Percentiles rank a stretch among this genome's conserved stretches.
phyloP scores from a whole-genome alignment of 2,888 invertebrate species.

The Masnerella sp. region DNA sequence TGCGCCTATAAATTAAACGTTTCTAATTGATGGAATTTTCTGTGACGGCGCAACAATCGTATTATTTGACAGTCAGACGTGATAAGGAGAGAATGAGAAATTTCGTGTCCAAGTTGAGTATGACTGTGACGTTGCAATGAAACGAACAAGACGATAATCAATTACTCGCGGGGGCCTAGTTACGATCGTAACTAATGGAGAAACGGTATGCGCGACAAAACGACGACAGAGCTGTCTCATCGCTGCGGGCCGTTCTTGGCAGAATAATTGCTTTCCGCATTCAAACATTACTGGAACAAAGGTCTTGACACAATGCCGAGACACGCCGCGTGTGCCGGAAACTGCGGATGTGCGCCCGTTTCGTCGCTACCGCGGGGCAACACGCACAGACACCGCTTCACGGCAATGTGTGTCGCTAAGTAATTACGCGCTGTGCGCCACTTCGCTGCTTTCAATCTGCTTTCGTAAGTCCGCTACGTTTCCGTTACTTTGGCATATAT shows the following conservation, averaged over 20 bases:
- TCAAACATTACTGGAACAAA: slow-evolving; percentile 55
- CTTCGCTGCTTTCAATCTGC: slow-evolving; percentile 42
- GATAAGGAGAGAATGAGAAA: too few species aligned
- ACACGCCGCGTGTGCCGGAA: slow-evolving; percentile 51
- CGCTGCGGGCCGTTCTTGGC: slow-evolving; percentile 45
- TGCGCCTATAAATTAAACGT: too few species aligned
- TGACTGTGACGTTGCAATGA: slow-evolving; percentile 21
- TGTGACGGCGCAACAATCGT: too few species aligned
- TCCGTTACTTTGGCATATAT: slow-evolving; percentile 26
- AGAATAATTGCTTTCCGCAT: slow-evolving; percentile 56
- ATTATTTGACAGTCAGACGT: too few species aligned
- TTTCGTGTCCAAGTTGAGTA: too few species aligned
- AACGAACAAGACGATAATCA: slow-evolving; percentile 53
- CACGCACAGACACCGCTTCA: slow-evolving; percentile 34
- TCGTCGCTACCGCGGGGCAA: slow-evolving; percentile 43
- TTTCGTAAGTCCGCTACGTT: slow-evolving; percentile 16
- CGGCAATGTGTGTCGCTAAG: slow-evolving; percentile 45
- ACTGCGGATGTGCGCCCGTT: slow-evolving; percentile 50
- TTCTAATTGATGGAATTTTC: too few species aligned
- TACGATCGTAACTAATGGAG: slow-evolving; percentile 49
- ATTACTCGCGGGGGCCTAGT: slow-evolving; percentile 50
- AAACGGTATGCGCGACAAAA: slow-evolving; percentile 46
- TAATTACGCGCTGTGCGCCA: slow-evolving; percentile 35
- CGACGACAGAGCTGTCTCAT: slow-evolving; percentile 46
- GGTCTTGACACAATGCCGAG: slow-evolving; percentile 55